Conservation (phyloP, 53 echinoderm and acorn worm species). For the Echinometra lucunter region DNA sequence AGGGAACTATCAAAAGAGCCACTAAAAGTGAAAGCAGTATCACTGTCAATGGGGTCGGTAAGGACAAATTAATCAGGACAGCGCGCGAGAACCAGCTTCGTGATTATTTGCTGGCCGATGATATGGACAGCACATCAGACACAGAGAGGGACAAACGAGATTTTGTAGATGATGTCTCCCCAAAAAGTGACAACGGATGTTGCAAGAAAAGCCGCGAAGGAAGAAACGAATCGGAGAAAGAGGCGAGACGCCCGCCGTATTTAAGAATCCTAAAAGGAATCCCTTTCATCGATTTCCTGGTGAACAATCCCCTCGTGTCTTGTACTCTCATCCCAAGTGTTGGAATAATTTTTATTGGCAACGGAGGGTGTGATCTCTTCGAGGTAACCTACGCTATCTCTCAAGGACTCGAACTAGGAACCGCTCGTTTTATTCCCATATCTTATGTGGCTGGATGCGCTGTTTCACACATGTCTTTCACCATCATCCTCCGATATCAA, state of each 20-base stretch:
- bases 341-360: neutral
- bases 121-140: too few species aligned
- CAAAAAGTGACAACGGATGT: too few species aligned
- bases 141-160: neutral
- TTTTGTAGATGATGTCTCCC: too few species aligned
- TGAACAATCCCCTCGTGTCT: neutral
- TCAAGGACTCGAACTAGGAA: neutral
- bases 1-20: neutral
- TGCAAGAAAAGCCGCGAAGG: neutral
- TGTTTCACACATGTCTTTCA: neutral
- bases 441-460: neutral
- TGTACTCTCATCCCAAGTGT: neutral
- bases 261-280: neutral
- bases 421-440: slow-evolving; percentile 3
- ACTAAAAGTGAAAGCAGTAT: neutral
- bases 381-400: slow-evolving; percentile 37
- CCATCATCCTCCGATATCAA: neutral
- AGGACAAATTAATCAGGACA: too few species aligned
- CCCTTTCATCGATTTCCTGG: neutral
- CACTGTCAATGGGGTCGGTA: neutral
- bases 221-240: too few species aligned
- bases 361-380: slow-evolving; percentile 5
- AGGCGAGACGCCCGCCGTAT: too few species aligned
- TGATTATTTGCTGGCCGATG: neutral
- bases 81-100: too few species aligned